These are phyloP conservation scores for Psophia crepitans DNA, from an alignment of 2,113 vertebrate genomes.

Conservation along the genomic window DNA sequence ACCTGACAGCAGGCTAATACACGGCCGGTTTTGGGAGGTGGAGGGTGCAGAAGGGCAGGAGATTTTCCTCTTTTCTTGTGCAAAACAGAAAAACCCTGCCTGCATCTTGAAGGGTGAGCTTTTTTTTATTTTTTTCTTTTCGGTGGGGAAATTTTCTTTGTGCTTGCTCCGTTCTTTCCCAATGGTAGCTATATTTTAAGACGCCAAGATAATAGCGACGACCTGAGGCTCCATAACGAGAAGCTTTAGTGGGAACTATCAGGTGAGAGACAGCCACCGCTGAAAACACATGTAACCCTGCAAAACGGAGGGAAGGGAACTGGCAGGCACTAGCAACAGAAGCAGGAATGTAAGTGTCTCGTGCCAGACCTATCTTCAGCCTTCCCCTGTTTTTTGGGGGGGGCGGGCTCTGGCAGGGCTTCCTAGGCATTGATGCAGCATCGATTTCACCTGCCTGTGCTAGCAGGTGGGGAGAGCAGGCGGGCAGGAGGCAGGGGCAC, in stretches of 20 bases:
- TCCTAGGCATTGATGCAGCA: not conserved
- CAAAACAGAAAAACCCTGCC: not conserved
- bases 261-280: not conserved
- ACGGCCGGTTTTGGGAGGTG: not conserved
- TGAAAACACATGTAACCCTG: not conserved
- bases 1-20: constrained; percentile 46
- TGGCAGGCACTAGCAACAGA: not conserved
- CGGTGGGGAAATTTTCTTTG: not conserved
- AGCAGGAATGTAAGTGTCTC: not conserved
- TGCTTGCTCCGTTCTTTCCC: not conserved
- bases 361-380: not conserved
- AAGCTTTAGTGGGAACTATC: not conserved
- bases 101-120: not conserved
- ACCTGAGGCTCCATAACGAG: not conserved
- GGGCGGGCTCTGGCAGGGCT: not conserved
- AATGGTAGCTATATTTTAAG: not conserved
- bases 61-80: not conserved
- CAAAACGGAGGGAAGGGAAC: not conserved
- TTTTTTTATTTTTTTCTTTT: not conserved
- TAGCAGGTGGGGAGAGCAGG: not conserved
- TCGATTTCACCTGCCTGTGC: not conserved
- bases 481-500: not conserved
- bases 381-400: not conserved
- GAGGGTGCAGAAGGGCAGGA: not conserved
- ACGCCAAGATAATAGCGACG: not conserved